phyloP scores from a whole-genome alignment of 2,797 vertebrate genomes.

The Moxostoma hubbsi region DNA sequence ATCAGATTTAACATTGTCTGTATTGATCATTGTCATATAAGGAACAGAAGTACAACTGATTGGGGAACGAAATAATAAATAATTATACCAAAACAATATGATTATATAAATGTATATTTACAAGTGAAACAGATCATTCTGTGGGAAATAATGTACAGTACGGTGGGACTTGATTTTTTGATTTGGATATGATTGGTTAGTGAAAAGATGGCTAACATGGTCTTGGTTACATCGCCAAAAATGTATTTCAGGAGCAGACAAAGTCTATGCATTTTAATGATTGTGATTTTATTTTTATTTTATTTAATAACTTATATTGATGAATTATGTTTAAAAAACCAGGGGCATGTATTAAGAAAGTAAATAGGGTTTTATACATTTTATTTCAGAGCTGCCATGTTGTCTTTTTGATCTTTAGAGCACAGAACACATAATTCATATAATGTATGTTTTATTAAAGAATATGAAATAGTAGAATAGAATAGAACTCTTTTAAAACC shows the following conservation, averaged over 20 bases:
- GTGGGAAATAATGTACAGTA: background rate
- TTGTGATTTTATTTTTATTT: background rate
- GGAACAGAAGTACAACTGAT: background rate
- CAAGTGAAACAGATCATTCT: too few relatives aligned
- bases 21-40: background rate
- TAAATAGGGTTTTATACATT: background rate
- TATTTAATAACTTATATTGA: background rate
- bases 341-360: background rate
- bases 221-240: too few relatives aligned
- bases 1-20: background rate
- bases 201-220: background rate
- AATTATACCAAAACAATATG: background rate
- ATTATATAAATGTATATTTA: too few relatives aligned
- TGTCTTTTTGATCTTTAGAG: too few relatives aligned
- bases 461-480: too few relatives aligned
- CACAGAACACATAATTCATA: too few relatives aligned
- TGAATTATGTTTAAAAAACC: background rate
- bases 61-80: background rate
- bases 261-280: background rate
- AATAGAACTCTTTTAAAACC: too few relatives aligned
- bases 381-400: slow-evolving; percentile 61
- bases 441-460: too few relatives aligned
- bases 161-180: background rate
- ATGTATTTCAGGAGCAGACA: background rate
- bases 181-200: background rate